Evolutionary conservation across 2,888 invertebrate genomes (phyloP).

Genomic region (Ferdinandea cuprea): DNA sequence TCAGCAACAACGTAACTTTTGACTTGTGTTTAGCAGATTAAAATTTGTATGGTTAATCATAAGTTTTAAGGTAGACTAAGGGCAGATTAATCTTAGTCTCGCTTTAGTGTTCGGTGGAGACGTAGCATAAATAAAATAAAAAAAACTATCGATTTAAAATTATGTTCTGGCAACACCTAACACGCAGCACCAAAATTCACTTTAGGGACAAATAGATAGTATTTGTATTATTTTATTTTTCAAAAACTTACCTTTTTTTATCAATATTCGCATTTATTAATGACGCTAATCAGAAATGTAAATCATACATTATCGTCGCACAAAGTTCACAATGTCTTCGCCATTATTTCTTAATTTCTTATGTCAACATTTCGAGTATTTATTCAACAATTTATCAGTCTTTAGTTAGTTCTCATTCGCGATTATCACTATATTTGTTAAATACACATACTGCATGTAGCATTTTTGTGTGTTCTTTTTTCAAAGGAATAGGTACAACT

Average conservation of each 20-base stretch:
- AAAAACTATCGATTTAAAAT: no score
- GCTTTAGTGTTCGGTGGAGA: no score
- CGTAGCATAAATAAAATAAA: no score
- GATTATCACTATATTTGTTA: conserved; percentile 32
- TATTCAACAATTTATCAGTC: conserved; percentile 3
- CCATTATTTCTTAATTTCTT: conserved; percentile 5
- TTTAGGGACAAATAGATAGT: neutral
- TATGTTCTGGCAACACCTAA: no score
- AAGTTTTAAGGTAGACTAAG: no score
- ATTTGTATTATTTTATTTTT: neutral
- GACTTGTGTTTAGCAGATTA: no score
- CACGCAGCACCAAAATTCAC: no score
- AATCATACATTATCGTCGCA: conserved; percentile 17
- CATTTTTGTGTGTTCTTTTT: no score
- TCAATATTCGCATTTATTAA: conserved; percentile 44
- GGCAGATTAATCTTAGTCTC: no score
- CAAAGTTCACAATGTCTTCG: conserved; percentile 7
- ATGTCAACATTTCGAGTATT: conserved; percentile 9
- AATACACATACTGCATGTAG: conserved; percentile 9
- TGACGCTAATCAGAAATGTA: conserved; percentile 28
- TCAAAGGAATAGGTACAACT: no score
- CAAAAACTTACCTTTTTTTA: conserved; percentile 45
- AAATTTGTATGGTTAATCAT: no score
- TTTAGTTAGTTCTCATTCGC: neutral
- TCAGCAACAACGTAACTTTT: no score